These are phyloP conservation scores for Ranitomeya variabilis DNA, from an alignment of 2,113 vertebrate genomes.

Conservation along the genomic window DNA sequence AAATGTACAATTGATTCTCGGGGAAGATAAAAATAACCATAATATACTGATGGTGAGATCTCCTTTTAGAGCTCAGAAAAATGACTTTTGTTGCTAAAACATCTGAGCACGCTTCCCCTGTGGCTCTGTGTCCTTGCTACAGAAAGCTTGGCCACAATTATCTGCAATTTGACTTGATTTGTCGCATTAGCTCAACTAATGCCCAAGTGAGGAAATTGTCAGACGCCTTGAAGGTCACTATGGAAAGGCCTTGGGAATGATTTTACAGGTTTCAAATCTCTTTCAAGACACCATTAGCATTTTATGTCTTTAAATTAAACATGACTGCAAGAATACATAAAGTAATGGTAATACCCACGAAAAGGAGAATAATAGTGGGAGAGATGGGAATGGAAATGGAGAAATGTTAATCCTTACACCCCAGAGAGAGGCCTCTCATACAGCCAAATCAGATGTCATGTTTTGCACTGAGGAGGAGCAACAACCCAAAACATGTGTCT, in stretches of 20 bases:
- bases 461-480: no score
- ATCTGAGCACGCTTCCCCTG: slow-evolving; percentile 16
- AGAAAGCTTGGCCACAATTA: slow-evolving; percentile 35
- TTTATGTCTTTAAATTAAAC: slow-evolving; percentile 1
- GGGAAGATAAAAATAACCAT: slow-evolving; percentile 24
- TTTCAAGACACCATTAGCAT: not conserved
- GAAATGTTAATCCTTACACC: no score
- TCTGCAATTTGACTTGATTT: slow-evolving; percentile 37
- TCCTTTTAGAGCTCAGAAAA: slow-evolving; percentile 16
- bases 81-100: slow-evolving; percentile 17
- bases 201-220: not conserved
- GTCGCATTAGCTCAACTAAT: slow-evolving; percentile 17
- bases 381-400: no score
- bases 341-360: not conserved
- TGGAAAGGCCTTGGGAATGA: slow-evolving; percentile 2
- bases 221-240: slow-evolving; percentile 27
- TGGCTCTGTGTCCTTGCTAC: slow-evolving; percentile 37
- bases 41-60: slow-evolving; percentile 8
- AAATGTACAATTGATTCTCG: not conserved
- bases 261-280: slow-evolving; percentile 19
- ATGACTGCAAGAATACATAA: not conserved
- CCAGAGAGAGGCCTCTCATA: no score
- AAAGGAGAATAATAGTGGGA: not conserved
- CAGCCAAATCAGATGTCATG: no score
- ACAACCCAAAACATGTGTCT: no score